These are phyloP conservation scores for Ivindomyrus marchei DNA, from an alignment of 2,113 vertebrate species.

Conservation along the genomic window DNA sequence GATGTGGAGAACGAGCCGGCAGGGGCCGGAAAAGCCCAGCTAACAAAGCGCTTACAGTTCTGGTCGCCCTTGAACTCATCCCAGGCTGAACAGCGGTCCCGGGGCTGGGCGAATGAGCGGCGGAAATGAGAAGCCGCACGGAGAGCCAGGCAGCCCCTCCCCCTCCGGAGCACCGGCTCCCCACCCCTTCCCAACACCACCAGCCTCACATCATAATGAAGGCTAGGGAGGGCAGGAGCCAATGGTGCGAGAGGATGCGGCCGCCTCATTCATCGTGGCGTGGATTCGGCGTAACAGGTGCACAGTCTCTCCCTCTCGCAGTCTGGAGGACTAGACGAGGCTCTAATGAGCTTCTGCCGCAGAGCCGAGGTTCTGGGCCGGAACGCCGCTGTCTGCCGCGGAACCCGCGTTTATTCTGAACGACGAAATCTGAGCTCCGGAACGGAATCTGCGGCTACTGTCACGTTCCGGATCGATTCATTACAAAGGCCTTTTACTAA, in stretches of 20 bases:
- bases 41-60: constrained; percentile 9
- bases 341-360: constrained; percentile 49
- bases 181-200: constrained; percentile 22
- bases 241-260: constrained; percentile 37
- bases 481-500: constrained; percentile 13
- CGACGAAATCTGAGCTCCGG: constrained; percentile 28
- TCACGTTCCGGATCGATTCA: constrained; percentile 16
- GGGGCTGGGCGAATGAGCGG: not conserved
- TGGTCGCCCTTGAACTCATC: constrained; percentile 3
- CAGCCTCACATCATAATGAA: constrained; percentile 43
- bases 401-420: constrained; percentile 22
- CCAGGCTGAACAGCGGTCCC: not conserved
- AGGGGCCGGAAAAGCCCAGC: not conserved
- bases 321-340: constrained; percentile 35
- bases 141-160: not conserved
- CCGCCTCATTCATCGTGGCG: constrained; percentile 53
- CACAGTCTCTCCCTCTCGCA: constrained; percentile 28
- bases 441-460: constrained; percentile 22
- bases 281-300: constrained; percentile 50
- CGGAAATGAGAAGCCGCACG: constrained; percentile 1
- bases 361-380: constrained; percentile 25
- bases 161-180: not conserved
- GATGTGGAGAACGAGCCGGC: not conserved
- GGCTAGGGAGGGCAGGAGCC: constrained; percentile 33
- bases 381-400: constrained; percentile 38